A percentile compares a stretch with the other conserved stretches of the same genome.
Evolutionary conservation across 64 coral and sea anemone species (phyloP).

Genomic region (Porites australiensis): DNA sequence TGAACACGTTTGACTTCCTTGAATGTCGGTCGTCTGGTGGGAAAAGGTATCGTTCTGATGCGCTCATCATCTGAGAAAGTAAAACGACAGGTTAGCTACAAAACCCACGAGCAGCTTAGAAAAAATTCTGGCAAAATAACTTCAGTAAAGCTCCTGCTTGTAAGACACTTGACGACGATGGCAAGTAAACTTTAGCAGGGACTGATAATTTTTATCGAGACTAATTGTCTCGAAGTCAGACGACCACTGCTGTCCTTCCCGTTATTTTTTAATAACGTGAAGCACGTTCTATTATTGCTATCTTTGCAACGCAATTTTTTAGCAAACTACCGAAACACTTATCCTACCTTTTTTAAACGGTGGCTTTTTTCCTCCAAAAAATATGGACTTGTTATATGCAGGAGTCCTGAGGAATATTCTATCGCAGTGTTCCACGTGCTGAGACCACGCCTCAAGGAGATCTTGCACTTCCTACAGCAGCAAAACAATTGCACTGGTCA

Average conservation of each 20-base stretch:
- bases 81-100: not conserved
- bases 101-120: too few relatives aligned
- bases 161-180: too few relatives aligned
- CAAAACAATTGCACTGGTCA: not conserved
- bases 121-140: too few relatives aligned
- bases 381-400: conserved; percentile 92
- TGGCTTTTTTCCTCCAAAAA: conserved; percentile 95
- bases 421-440: conserved; percentile 80
- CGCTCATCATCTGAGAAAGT: conserved; percentile 76
- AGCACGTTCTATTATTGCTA: too few relatives aligned
- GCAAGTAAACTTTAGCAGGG: too few relatives aligned
- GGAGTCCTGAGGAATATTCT: conserved; percentile 89
- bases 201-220: too few relatives aligned
- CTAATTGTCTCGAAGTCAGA: too few relatives aligned
- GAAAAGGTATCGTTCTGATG: conserved; percentile 93
- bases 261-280: too few relatives aligned
- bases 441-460: conserved; percentile 87
- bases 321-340: too few relatives aligned
- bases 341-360: conserved; percentile 87
- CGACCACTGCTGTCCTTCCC: too few relatives aligned
- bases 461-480: conserved; percentile 79
- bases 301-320: too few relatives aligned
- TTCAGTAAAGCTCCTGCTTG: too few relatives aligned
- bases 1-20: conserved; percentile 95
- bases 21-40: conserved; percentile 91